Evolutionary conservation across 2,797 vertebrate species (phyloP), one percentile per base, ranked within the genome.

Genomic region (Decapterus maruadsi): DNA sequence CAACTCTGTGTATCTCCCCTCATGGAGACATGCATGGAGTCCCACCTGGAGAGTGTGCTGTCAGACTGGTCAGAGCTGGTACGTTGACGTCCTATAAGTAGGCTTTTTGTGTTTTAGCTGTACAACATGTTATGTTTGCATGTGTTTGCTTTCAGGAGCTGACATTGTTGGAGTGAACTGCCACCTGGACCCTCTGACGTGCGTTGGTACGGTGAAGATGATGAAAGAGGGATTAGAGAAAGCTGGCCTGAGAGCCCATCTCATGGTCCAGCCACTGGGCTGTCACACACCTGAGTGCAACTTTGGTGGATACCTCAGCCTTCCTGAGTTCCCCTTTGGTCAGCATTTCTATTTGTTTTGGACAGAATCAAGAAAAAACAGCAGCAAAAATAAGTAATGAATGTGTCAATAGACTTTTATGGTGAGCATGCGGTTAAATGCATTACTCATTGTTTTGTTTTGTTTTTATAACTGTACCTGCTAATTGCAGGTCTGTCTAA

Each of bases 281-380:
- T 96, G 90, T 86, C 96, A 96, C 80, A 97, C 96, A 4, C 96
- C 96, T 1, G 96, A 96, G 54, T 95, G 96, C 43, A 94, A 93
- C 89, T 93, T 95, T 36, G 93, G 94, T 68, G 96, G 96, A 7
- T 97, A 96, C 71, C 90, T 94, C 29, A 93, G 94, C 62, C 94
- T 97, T 29, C 96, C 96, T 0, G 96, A 97, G 86, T 97, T 94
- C 89, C 96, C 96, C 12, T 98, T 97, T 56, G 96, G 96, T 97
- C 91, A 94, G 95, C 14, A 46, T 76, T 68, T 34, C 6, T 40
- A 20, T 67, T 68, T 57, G 1, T 57, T 57, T 54, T 36, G 7
- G 29, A 16, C 16, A n/a, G 19, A 2, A 26, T 36, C 6, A 48
- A 36, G 4, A 45, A 40, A 59, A 20, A 26, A 26, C 26, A 26